Percentiles rank a stretch among this genome's conserved stretches.
Conservation (phyloP, 2,888 invertebrate species). For the Hypercompe scribonia region DNA sequence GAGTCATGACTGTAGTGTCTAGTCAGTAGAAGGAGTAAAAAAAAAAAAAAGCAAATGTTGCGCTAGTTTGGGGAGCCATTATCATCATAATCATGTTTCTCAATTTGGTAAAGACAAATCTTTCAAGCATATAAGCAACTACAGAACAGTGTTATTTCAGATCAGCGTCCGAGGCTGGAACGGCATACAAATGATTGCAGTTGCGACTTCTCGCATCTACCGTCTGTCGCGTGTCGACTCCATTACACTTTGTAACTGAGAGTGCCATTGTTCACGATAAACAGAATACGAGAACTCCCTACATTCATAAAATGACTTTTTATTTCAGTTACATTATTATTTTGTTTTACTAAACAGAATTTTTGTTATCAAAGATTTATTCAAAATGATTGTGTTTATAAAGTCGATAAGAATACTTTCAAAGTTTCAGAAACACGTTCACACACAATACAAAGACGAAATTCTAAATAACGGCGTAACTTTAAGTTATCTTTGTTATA, state of each 20-base stretch:
- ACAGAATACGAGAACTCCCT: neutral
- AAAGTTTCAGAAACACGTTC: no score
- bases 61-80: no score
- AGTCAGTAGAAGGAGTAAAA: no score
- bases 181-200: neutral
- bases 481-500: neutral
- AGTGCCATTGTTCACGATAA: neutral
- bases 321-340: neutral
- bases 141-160: no score
- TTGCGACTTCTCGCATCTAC: neutral
- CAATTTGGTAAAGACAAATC: no score
- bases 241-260: neutral
- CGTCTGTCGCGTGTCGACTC: neutral
- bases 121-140: no score
- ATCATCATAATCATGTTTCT: no score
- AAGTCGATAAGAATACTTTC: neutral
- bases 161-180: neutral
- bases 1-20: no score
- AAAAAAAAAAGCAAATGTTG: no score
- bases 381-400: neutral
- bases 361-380: neutral
- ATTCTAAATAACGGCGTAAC: neutral
- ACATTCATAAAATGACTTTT: neutral
- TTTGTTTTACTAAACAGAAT: neutral
- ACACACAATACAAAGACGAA: no score